Evolutionary conservation across 2,888 invertebrate genomes (phyloP), one percentile per base, ranked within the genome.

Genomic region (Eurois occulta): DNA sequence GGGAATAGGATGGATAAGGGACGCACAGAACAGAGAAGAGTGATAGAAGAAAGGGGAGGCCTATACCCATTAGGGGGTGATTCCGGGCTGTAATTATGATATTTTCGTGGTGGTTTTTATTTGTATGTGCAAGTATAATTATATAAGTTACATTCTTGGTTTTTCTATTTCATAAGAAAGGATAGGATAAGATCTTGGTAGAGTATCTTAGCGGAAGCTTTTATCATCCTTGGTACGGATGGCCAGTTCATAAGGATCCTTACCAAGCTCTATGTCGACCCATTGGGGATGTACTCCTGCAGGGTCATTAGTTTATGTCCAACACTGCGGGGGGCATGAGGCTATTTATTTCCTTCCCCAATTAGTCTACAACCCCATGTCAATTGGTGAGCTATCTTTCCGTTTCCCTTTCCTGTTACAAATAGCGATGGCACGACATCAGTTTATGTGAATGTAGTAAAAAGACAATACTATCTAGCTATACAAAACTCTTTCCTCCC

Each of bases 311-410:
- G 72, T 86, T 67, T 28, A 58, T 64, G 75, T 73, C 60, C 46
- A 68, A 48, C 8, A 32, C 58, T 74, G 13, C 46, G 32, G 65
- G 32, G 13, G 35, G 28, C 35, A 18, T 16, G 52, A 11, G 41
- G 58, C 72, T 75, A 86, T 86, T 78, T 84, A 83, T 75, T 75
- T 65, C 41, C 58, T 68, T 55, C 24, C 79, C 80, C 67, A 84
- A 84, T 84, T 84, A 86, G 70, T 75, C 66, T 64, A 65, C 28
- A n/a, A 64, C 60, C 72, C 86, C 70, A 62, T 71, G 72, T 75
- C 84, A 79, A 67, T 84, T 35, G 72, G 62, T 66, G 62, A 86
- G 43, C n/a, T 86, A 72, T 78, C 21, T 64, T 18, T 28, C 13
- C 21, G n/a, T 35, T 66, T 64, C 55, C 46, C 35, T 70, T 72